Base-by-base conservation (phyloP, 2,113 vertebrate species). In the Syngnathus scovelli region DNA sequence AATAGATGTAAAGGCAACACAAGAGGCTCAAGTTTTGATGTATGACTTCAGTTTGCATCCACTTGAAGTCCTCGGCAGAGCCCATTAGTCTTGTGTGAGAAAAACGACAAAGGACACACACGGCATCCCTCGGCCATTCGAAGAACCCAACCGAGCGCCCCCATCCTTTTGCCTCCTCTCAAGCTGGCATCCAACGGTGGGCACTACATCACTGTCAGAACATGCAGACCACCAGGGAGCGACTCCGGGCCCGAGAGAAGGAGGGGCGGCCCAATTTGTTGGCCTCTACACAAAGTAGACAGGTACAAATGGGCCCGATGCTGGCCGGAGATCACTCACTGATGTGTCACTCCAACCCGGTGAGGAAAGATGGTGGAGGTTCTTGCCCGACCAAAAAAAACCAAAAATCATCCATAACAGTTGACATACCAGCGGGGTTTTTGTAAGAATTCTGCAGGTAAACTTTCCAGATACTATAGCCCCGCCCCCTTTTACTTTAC, bases 181-280 rank as follows among this genome's bases (percentile, higher is more conserved):
- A 86, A 80, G 82, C 84, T 90, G 90, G 88, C 89, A 89, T 88
- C 85, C 90, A 89, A 86, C 87, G 87, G 86, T 73, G 87, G 90
- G 89, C 91, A 92, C 93, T 94, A 91, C 89, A 93, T 93, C 91
- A 92, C 90, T 94, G 92, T 93, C 93, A 92, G 80, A 78, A 52
- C 78, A 52, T 83, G 66, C 78, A 87, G 90, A 92, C 92, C 91
- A 89, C 92, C 91, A 89, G 87, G 89, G 88, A 90, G 90, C 88
- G 77, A 85, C 88, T 87, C 81, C 33, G 67, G 75, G 79, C 81
- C 83, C 75, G 36, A 78, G 70, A 4, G 33, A 39, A 44, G 13
- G 46, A 33, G 75, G 79, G 83, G 71, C 67, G 52, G 73, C 85
- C 72, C 83, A 80, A 83, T 90, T 89, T 85, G 85, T 88, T 80